Evolutionary conservation across 2,888 invertebrate species (phyloP), one percentile per base, ranked within the genome.

Genomic region (Nomada fabriciana): DNA sequence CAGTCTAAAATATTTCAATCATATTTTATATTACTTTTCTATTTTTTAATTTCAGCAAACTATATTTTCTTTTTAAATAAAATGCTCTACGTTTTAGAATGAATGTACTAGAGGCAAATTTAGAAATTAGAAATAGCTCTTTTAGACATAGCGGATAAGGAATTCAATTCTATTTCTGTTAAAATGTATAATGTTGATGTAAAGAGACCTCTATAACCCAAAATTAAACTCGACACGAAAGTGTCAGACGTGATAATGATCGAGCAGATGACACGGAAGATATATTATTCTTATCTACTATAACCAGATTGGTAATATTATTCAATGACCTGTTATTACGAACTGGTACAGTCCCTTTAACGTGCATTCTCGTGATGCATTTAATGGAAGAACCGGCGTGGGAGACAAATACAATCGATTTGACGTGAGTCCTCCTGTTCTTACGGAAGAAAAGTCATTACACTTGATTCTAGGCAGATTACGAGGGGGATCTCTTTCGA

Each of bases 381-480:
- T 74, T 71, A 57, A 10, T 5, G 68, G 18, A 61, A 42, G 70
- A 47, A 64, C 73, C 50, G 55, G 10, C 59, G 67, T 61, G 43
- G 18, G 20, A 50, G n/a, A 52, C 43, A 47, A 64, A 64, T 42
- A 55, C 67, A 47, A 72, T 86, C 76, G 76, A 69, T 86, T 72
- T 65, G 15, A 55, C 29, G 13, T 3, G 64, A 69, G 70, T 47
- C 52, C 36, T 53, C 15, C 59, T 29, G 63, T 64, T 68, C 36
- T 64, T 64, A 25, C 36, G 50, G 25, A 9, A 20, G 11, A 42
- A 52, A 80, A 64, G 81, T 76, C 82, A 71, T 76, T 84, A 72
- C 47, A 67, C 75, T 71, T 42, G 52, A 72, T 85, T 71, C 68
- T 10, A 52, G 65, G 23, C 71, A 71, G 71, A 86, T 83, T 80